Percentiles rank a stretch among this genome's conserved stretches.
phyloP scores from a whole-genome alignment of 2,888 invertebrate species.

The Melanostoma scalare region DNA sequence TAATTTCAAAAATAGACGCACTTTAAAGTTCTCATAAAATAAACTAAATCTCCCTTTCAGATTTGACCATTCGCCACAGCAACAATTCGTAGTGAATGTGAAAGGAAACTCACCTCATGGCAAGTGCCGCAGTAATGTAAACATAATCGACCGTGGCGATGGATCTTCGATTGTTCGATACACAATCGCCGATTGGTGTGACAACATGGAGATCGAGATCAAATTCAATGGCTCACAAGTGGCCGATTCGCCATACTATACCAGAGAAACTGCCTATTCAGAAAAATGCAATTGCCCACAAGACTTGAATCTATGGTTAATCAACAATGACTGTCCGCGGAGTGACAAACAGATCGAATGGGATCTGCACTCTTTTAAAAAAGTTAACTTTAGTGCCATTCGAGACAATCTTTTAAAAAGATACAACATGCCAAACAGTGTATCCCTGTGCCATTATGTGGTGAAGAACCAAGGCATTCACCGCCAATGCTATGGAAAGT shows the following conservation, averaged over 20 bases:
- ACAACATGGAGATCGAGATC: slow-evolving; percentile 87
- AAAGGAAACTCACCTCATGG: slow-evolving; percentile 84
- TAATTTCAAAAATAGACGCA: slow-evolving; percentile 76
- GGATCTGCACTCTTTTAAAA: slow-evolving; percentile 87
- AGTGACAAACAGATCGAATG: slow-evolving; percentile 87
- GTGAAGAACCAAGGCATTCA: slow-evolving; percentile 92
- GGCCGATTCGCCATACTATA: slow-evolving; percentile 79
- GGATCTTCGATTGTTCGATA: slow-evolving; percentile 92
- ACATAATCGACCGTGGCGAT: slow-evolving; percentile 91
- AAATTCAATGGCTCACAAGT: slow-evolving; percentile 82
- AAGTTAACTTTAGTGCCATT: slow-evolving; percentile 87
- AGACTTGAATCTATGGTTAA: slow-evolving; percentile 86
- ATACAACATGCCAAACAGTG: slow-evolving; percentile 90
- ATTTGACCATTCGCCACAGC: slow-evolving; percentile 83
- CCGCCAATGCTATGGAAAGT: slow-evolving; percentile 95
- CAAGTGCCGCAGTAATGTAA: slow-evolving; percentile 88
- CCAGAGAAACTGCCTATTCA: slow-evolving; percentile 85
- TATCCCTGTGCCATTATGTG: slow-evolving; percentile 95
- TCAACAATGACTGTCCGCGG: slow-evolving; percentile 85
- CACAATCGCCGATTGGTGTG: slow-evolving; percentile 89
- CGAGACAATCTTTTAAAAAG: slow-evolving; percentile 86
- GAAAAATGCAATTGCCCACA: slow-evolving; percentile 94
- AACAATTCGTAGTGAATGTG: slow-evolving; percentile 84
- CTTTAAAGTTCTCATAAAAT: slow-evolving; percentile 42
- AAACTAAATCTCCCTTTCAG: slow-evolving; percentile 80